Base-by-base conservation (phyloP, 53 echinoderm and acorn worm genomes). In the Patiria pectinifera region DNA sequence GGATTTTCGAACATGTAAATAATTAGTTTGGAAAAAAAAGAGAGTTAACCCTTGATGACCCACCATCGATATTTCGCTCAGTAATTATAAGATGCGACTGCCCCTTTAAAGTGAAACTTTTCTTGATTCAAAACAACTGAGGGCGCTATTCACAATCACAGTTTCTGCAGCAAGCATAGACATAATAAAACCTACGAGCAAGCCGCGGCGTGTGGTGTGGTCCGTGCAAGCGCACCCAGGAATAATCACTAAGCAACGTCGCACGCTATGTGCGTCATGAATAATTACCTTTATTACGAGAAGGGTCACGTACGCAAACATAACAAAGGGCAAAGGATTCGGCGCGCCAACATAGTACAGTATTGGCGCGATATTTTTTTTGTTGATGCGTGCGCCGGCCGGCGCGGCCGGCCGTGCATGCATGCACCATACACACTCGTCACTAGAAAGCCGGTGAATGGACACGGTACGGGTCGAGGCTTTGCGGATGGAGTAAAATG, bases 191-290 rank as follows among this genome's bases (percentile, higher is more conserved):
- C 35, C 35, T 35, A 35, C 1, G 35, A 35, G 35, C 35, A 35
- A 60, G 60, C 60, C 60, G 60, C 12, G 12, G 60, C 60, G 35
- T 60, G 9, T 60, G 60, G 60, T 11, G 60, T 11, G 12, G 60
- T 12, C 60, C 66, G 66, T 15, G 14, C 10, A 53, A 53, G 53
- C 66, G 66, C 10, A 74, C 24, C 74, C 74, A 23, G 74, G 74
- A 74, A 74, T 74, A 19, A 35, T 53, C 87, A 75, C 87, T 69
- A 75, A 62, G 89, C 89, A 89, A 89, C 89, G 78, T 84, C 49
- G 59, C 79, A 89, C 89, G 89, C 89, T 45, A 62, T 3, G 10
- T 47, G 44, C 88, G 78, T 89, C 79, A 78, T 79, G 89, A 89
- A 88, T 88, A 88, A 59, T 76, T 76, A 76, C 16, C 58, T 74